A percentile compares a stretch with the other conserved stretches of the same genome.
Conservation (phyloP, 1,140 invertebrate genomes). For the Brachionus paranguensis region DNA sequence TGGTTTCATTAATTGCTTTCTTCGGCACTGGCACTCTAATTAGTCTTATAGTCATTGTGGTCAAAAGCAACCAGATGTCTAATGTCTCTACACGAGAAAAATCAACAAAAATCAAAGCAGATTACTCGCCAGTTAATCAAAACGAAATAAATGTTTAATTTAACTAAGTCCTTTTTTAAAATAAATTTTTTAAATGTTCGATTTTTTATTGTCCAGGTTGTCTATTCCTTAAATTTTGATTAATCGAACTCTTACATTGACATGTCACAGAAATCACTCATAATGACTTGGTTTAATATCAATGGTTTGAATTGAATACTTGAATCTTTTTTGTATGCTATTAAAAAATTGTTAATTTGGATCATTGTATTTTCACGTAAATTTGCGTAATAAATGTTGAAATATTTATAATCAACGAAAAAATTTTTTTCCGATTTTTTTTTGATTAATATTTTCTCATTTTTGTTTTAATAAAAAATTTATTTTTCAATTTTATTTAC, state of each 20-base stretch:
- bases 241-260: neutral
- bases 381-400: no score
- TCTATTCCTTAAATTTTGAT: neutral
- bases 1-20: neutral
- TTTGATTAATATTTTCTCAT: no score
- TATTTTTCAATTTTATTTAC: neutral
- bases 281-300: neutral
- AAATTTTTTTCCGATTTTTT: no score
- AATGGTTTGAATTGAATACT: neutral
- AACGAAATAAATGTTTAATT: constrained; percentile 1
- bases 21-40: constrained; percentile 24
- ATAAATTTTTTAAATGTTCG: neutral
- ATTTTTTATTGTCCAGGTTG: neutral
- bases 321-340: no score
- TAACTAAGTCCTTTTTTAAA: neutral
- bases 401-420: no score
- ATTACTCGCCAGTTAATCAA: neutral
- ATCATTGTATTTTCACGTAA: no score
- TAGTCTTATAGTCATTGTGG: neutral
- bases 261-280: neutral
- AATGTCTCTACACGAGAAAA: neutral
- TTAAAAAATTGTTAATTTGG: no score
- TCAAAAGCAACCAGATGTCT: neutral
- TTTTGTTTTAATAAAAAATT: neutral
- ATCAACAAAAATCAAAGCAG: neutral